Evolutionary conservation across 2,797 vertebrate genomes (phyloP).

Genomic region (Darevskia mixta): DNA sequence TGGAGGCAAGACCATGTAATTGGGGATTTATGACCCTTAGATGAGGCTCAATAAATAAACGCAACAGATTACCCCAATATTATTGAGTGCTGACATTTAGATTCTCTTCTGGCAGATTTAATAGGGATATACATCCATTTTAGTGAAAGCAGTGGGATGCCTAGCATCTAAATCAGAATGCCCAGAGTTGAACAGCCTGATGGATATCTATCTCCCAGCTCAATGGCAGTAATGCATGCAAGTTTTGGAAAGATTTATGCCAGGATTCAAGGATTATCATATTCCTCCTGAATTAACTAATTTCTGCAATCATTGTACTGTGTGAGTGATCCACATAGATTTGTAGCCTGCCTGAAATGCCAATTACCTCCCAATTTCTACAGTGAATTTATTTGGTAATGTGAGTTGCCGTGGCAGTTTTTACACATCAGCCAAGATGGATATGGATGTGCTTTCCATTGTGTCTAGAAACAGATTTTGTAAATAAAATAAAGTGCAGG

Average conservation of each 20-base stretch:
- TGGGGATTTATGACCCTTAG: slow-evolving; percentile 70
- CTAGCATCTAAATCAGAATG: slow-evolving; percentile 73
- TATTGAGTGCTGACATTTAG: slow-evolving; percentile 69
- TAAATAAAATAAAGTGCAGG: slow-evolving; percentile 66
- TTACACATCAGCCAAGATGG: slow-evolving; percentile 71
- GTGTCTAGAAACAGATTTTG: slow-evolving; percentile 57
- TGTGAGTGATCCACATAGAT: slow-evolving; percentile 75
- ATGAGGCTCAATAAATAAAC: slow-evolving; percentile 72
- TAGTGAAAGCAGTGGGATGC: slow-evolving; percentile 62
- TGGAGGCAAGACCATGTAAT: slow-evolving; percentile 52
- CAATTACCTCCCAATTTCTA: slow-evolving; percentile 77
- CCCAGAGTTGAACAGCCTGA: slow-evolving; percentile 61
- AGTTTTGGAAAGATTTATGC: slow-evolving; percentile 68
- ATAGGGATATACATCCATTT: slow-evolving; percentile 69
- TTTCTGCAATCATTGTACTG: slow-evolving; percentile 77
- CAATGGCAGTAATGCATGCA: slow-evolving; percentile 59
- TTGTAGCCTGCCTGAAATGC: slow-evolving; percentile 76
- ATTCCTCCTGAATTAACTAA: slow-evolving; percentile 80
- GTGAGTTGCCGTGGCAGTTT: slow-evolving; percentile 72
- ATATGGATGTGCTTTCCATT: slow-evolving; percentile 71
- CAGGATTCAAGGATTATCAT: slow-evolving; percentile 67
- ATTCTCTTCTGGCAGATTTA: slow-evolving; percentile 65
- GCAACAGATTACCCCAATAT: slow-evolving; percentile 66
- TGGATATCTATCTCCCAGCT: slow-evolving; percentile 64
- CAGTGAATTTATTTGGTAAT: slow-evolving; percentile 73